Percentiles rank a stretch among this genome's conserved stretches.
phyloP scores from a whole-genome alignment of 2,113 vertebrate species.

The Ameiurus melas region DNA sequence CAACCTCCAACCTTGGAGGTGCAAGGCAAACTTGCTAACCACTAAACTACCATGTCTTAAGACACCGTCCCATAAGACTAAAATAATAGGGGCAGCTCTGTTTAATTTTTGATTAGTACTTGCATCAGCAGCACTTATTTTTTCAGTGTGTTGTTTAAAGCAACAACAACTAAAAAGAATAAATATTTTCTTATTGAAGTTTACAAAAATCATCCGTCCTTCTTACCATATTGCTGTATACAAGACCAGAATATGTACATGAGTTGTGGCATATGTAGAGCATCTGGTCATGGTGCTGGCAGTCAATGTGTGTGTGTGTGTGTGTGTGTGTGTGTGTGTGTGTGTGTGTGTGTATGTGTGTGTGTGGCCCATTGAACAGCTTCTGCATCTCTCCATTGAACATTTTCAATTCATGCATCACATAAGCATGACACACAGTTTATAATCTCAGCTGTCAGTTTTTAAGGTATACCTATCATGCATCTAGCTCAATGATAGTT shows the following conservation, averaged over 20 bases:
- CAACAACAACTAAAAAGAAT: no score
- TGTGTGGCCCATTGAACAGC: not conserved
- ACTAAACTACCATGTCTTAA: no score
- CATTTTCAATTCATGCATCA: conserved; percentile 12
- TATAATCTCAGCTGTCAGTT: conserved; percentile 1
- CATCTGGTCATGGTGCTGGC: conserved; percentile 31
- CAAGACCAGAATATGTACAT: not conserved
- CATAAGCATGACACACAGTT: not conserved
- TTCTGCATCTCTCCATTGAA: not conserved
- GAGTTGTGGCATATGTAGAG: conserved; percentile 21
- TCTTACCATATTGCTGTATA: not conserved
- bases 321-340: not conserved
- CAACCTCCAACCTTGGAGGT: no score
- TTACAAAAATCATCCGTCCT: not conserved
- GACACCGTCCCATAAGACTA: not conserved
- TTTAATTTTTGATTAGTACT: not conserved
- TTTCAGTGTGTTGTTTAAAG: not conserved
- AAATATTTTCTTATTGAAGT: not conserved
- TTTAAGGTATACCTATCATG: not conserved
- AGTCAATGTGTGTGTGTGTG: conserved; percentile 7
- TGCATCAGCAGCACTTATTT: not conserved
- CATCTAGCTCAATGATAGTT: not conserved
- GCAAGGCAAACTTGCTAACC: no score
- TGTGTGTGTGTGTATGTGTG: conserved; percentile 3
- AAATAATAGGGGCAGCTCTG: not conserved